phyloP scores from a whole-genome alignment of 2,797 vertebrate genomes.

The Rhadinocentrus ornatus region DNA sequence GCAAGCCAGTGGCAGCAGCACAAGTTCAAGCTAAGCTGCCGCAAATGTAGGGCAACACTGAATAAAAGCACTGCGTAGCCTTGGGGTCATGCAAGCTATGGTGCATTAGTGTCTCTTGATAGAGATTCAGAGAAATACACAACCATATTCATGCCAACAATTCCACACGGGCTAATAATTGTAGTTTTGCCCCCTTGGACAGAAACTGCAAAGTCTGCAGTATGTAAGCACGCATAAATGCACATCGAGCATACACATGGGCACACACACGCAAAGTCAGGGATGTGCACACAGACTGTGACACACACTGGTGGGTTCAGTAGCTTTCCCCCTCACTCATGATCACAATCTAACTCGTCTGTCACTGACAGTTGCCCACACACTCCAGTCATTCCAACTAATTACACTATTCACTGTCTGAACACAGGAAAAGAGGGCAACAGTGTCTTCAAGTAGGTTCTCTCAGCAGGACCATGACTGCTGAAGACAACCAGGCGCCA shows the following conservation, averaged over 20 bases:
- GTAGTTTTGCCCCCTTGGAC: slow-evolving; percentile 17
- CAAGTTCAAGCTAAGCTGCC: slow-evolving; percentile 51
- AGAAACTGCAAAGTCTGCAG: slow-evolving; percentile 28
- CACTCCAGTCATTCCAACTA: slow-evolving; percentile 62
- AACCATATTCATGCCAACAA: slow-evolving; percentile 19
- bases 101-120: slow-evolving; percentile 28
- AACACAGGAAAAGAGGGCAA: slow-evolving; percentile 29
- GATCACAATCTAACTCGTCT: slow-evolving; percentile 60
- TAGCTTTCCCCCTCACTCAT: slow-evolving; percentile 57
- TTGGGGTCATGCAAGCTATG: slow-evolving; percentile 67
- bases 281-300: background rate
- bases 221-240: slow-evolving; percentile 21
- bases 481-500: slow-evolving; percentile 21
- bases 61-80: slow-evolving; percentile 63
- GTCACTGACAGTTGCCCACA: slow-evolving; percentile 59
- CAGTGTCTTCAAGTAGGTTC: slow-evolving; percentile 34
- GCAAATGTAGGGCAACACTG: slow-evolving; percentile 77
- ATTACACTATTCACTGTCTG: slow-evolving; percentile 59
- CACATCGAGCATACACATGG: slow-evolving; percentile 33
- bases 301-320: slow-evolving; percentile 26
- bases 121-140: slow-evolving; percentile 16
- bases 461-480: slow-evolving; percentile 27
- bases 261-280: slow-evolving; percentile 11
- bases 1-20: slow-evolving; percentile 29
- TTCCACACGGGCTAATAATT: slow-evolving; percentile 28